These are phyloP conservation scores for Trachymyrmex cornetzi DNA, from an alignment of 1,140 invertebrate genomes.

Conservation along the genomic window DNA sequence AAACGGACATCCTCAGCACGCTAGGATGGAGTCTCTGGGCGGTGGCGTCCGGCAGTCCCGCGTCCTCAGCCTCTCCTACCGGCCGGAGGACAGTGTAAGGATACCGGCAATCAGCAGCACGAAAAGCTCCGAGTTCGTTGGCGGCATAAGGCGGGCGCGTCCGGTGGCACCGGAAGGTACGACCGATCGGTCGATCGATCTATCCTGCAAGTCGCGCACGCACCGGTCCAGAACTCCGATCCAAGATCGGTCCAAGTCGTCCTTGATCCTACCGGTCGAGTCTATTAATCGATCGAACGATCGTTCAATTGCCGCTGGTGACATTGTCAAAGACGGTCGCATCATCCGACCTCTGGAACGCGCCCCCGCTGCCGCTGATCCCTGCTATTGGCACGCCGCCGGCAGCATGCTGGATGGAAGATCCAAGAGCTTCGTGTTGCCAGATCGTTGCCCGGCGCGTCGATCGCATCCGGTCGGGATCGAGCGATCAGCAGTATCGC, in stretches of 20 bases:
- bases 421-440: slow-evolving; percentile 83
- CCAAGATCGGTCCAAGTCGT: slow-evolving; percentile 26
- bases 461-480: slow-evolving; percentile 70
- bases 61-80: slow-evolving; percentile 79
- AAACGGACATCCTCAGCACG: slow-evolving; percentile 78
- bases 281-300: slow-evolving; percentile 18
- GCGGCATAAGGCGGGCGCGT: slow-evolving; percentile 63
- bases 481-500: slow-evolving; percentile 70
- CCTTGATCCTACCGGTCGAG: slow-evolving; percentile 24
- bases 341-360: slow-evolving; percentile 79
- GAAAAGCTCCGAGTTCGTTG: slow-evolving; percentile 68
- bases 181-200: slow-evolving; percentile 28
- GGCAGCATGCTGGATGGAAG: slow-evolving; percentile 80
- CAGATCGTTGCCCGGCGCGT: slow-evolving; percentile 77
- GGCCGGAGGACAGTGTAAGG: slow-evolving; percentile 81
- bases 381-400: slow-evolving; percentile 76
- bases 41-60: slow-evolving; percentile 58
- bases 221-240: slow-evolving; percentile 23
- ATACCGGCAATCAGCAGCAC: slow-evolving; percentile 72
- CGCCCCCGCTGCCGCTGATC: slow-evolving; percentile 63
- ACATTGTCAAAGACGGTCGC: slow-evolving; percentile 61
- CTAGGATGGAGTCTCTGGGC: slow-evolving; percentile 58
- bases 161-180: slow-evolving; percentile 27
- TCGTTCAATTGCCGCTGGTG: slow-evolving; percentile 17
- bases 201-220: neutral